These are phyloP conservation scores for Champsocephalus esox DNA, from an alignment of 2,797 vertebrate species.

Conservation along the genomic window DNA sequence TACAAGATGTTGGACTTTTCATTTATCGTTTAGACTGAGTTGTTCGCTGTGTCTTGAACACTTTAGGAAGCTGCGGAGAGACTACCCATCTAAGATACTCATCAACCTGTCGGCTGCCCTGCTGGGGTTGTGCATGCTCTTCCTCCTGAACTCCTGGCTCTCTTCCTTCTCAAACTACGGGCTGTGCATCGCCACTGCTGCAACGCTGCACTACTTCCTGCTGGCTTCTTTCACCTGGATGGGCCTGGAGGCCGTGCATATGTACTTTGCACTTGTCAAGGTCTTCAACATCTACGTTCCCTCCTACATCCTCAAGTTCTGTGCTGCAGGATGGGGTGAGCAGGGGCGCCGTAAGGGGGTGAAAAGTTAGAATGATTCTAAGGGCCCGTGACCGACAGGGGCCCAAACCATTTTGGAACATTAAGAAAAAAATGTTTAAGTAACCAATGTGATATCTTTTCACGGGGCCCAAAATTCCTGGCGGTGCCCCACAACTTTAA, in stretches of 20 bases:
- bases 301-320: constrained; percentile 91
- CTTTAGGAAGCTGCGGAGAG: constrained; percentile 86
- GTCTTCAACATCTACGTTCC: constrained; percentile 92
- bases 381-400: too few relatives aligned
- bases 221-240: constrained; percentile 94
- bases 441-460: too few relatives aligned
- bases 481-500: not conserved
- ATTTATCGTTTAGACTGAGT: not conserved
- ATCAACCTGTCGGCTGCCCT: constrained; percentile 88
- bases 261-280: constrained; percentile 92
- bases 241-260: constrained; percentile 91
- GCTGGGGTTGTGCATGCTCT: constrained; percentile 88
- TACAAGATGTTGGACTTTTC: not conserved
- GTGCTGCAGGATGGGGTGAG: constrained; percentile 92
- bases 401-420: too few relatives aligned
- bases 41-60: not conserved
- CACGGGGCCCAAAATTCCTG: too few relatives aligned
- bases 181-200: constrained; percentile 85
- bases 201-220: constrained; percentile 89
- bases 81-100: constrained; percentile 93
- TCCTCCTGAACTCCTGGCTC: constrained; percentile 89
- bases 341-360: too few relatives aligned
- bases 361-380: too few relatives aligned
- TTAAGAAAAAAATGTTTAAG: too few relatives aligned
- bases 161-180: constrained; percentile 80